Percentiles rank a stretch among this genome's conserved stretches.
phyloP scores from a whole-genome alignment of 2,888 invertebrate genomes.

The Chrysina gloriosa region DNA sequence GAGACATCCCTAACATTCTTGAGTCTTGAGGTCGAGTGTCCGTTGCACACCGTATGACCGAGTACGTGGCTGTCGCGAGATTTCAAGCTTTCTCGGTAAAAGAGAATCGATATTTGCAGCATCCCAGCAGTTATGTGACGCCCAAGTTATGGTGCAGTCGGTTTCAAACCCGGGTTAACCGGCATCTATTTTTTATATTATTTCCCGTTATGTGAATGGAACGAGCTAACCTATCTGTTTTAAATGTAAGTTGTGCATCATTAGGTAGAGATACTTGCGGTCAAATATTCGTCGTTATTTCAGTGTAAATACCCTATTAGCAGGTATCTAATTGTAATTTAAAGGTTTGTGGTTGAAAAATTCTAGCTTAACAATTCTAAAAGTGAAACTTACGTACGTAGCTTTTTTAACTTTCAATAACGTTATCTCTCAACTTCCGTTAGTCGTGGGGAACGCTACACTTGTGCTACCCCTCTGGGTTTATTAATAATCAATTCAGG shows the following conservation, averaged over 20 bases:
- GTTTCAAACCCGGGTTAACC: conserved; percentile 15
- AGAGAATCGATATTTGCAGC: conserved; percentile 33
- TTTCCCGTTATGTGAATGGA: conserved; percentile 35
- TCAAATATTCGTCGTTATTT: background rate
- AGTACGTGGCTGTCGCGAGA: conserved; percentile 20
- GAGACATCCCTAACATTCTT: no score
- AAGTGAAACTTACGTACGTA: no score
- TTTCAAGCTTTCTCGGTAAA: conserved; percentile 22
- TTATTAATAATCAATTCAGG: conserved; percentile 7
- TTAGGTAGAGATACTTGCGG: background rate
- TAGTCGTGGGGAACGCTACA: background rate
- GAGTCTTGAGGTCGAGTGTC: no score
- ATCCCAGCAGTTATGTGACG: conserved; percentile 37
- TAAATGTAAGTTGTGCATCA: conserved; percentile 32
- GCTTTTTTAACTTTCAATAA: no score
- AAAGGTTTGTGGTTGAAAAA: no score
- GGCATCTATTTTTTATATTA: conserved; percentile 27
- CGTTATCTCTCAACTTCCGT: no score
- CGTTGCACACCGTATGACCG: background rate
- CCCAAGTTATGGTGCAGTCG: conserved; percentile 31
- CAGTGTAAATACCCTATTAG: background rate
- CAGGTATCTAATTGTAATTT: no score
- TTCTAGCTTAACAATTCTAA: no score
- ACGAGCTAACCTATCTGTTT: conserved; percentile 33
- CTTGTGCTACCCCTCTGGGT: background rate